phyloP scores from a whole-genome alignment of 2,797 vertebrate species.

The Carduelis carduelis region DNA sequence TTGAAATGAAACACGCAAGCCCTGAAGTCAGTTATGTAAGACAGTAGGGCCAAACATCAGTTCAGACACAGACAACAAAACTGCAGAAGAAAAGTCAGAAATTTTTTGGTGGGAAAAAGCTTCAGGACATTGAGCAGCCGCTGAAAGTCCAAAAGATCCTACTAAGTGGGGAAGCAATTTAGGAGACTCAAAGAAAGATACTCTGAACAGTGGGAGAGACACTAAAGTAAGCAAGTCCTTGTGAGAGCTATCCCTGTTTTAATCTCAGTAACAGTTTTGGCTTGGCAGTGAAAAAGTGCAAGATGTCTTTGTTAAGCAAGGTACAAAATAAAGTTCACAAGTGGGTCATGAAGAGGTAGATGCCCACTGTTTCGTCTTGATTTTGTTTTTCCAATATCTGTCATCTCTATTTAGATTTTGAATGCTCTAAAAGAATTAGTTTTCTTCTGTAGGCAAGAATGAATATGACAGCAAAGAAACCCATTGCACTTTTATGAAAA shows the following conservation, averaged over 20 bases:
- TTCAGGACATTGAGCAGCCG: neutral
- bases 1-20: neutral
- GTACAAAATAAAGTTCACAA: neutral
- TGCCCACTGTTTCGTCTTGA: neutral
- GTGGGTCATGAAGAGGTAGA: neutral
- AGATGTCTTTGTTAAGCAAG: neutral
- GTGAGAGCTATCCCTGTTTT: neutral
- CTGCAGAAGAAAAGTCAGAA: neutral
- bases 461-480: neutral
- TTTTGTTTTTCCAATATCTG: neutral
- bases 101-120: neutral
- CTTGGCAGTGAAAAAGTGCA: neutral
- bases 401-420: neutral
- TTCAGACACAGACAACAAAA: neutral
- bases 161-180: neutral
- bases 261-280: neutral
- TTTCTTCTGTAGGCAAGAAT: neutral
- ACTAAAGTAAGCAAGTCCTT: neutral
- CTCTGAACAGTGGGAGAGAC: neutral
- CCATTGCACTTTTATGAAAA: neutral
- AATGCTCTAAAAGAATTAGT: neutral
- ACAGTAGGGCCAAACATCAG: neutral
- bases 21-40: neutral
- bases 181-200: neutral
- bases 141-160: neutral